Evolutionary conservation across 2,888 invertebrate genomes (phyloP), one percentile per base, ranked within the genome.

Genomic region (Lysandra bellargus): DNA sequence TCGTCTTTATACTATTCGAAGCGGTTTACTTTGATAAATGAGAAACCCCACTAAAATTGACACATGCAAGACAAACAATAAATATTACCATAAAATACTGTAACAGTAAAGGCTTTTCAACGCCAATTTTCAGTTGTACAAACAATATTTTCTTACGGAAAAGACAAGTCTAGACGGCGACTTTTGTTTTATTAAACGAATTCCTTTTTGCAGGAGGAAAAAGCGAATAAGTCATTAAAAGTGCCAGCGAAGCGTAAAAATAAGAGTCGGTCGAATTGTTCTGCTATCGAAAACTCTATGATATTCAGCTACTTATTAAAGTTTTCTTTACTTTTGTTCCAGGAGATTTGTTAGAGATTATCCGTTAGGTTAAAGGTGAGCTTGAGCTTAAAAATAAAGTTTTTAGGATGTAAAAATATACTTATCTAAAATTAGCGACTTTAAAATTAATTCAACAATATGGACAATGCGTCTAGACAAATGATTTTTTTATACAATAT

Each of bases 171-270:
- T 82, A 82, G 83, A 81, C 81, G 81, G 79, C 80, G 80, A 81
- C 80, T 77, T 85, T 84, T 84, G 85, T 85, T 85, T 85, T 85
- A 86, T 84, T 86, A 87, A 85, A 84, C 83, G 86, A 87, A 85
- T 88, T 87, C 88, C 86, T 87, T 86, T 86, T 84, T 84, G 85
- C 85, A 83, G 85, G 80, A 82, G 81, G 87, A 87, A 87, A 90
- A 90, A 88, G 86, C 87, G 89, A 90, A 90, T 91, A 92, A 93
- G 92, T 93, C 92, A 93, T 93, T 93, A 93, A 92, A 93, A 92
- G 89, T 91, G 89, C 88, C 89, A 87, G 87, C 88, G 88, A 86
- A 92, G 91, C 91, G 91, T 89, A 88, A 90, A 88, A 90, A 90
- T 89, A 86, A 89, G 89, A 69, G 69, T 33, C 33, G 86, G 87